Base-by-base conservation (phyloP, 1,140 invertebrate species). In the Aradophagus sp. region DNA sequence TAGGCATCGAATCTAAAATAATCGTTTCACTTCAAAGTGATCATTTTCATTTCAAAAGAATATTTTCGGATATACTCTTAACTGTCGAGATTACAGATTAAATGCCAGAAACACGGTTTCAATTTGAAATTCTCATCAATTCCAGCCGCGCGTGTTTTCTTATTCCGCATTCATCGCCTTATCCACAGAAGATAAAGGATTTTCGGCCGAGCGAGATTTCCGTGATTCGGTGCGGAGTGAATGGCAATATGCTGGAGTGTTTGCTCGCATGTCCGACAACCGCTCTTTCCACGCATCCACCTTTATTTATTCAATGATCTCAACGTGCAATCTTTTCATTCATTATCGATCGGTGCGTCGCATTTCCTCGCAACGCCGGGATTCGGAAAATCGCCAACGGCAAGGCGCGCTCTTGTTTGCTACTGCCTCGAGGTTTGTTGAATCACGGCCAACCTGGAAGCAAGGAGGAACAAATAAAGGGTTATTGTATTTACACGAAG, bases 401-500 rank as follows among this genome's bases (percentile, higher is more conserved):
- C 74, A 35, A 74, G 34, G 39, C 16, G 38, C 66, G 61, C 47
- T n/a, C n/a, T n/a, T 84, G 79, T 84, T 85, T 84, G 68, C 81
- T 73, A 76, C 74, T 76, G 76, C 73, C 48, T 73, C 55, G 77
- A 80, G 76, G 69, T 82, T 83, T 86, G 82, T 84, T 84, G 82
- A 86, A 85, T 83, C 81, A 83, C 75, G 74, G 78, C 75, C 77
- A 83, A 77, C 62, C 67, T 58, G 59, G 66, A 35, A 77, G 72
- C 35, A 72, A 76, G 45, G 71, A 67, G 78, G 76, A 81, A 82
- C 83, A 86, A 86, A 86, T 85, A 86, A 86, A 86, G 84, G 84
- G 84, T 86, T 86, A 86, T 84, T 85, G 77, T 86, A 84, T 86
- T 86, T 86, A 77, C 83, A 63, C 78, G 66, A 53, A 77, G 47